These are phyloP conservation scores for Eupithecia inturbata DNA, from an alignment of 2,888 invertebrate species.

Conservation along the genomic window DNA sequence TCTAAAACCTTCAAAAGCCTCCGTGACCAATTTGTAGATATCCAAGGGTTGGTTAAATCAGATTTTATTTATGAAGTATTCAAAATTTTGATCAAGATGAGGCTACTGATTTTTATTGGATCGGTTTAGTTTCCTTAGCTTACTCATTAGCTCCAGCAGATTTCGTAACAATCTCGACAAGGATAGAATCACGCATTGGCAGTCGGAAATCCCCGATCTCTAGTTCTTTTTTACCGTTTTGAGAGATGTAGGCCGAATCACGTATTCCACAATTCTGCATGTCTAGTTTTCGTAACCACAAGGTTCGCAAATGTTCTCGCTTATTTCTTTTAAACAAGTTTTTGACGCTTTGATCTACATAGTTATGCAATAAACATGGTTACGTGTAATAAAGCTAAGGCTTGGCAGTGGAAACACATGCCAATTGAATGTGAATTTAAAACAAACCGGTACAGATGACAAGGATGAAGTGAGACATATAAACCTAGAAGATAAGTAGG, in stretches of 20 bases:
- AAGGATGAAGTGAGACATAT: conserved; percentile 32
- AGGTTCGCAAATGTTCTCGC: conserved; percentile 42
- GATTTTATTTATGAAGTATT: neutral
- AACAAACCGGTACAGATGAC: conserved; percentile 35
- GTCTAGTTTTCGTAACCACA: conserved; percentile 39
- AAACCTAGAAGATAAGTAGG: conserved; percentile 21
- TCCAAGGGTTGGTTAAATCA: neutral
- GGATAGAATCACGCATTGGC: conserved; percentile 5
- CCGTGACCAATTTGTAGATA: neutral
- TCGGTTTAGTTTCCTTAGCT: neutral
- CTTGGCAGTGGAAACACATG: conserved; percentile 44
- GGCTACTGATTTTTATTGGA: neutral
- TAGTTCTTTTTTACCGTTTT: neutral
- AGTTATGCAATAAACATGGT: conserved; percentile 44
- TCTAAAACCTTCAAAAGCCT: neutral
- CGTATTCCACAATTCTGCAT: conserved; percentile 24
- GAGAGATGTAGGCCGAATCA: conserved; percentile 22
- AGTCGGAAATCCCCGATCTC: neutral
- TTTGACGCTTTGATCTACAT: conserved; percentile 46
- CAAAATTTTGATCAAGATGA: neutral
- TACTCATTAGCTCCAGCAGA: neutral
- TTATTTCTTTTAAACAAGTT: conserved; percentile 43
- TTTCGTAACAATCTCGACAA: conserved; percentile 9
- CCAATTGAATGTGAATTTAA: conserved; percentile 39
- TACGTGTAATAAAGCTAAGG: conserved; percentile 39